phyloP scores from a whole-genome alignment of 2,888 invertebrate genomes.

The Drosophila histrio region DNA sequence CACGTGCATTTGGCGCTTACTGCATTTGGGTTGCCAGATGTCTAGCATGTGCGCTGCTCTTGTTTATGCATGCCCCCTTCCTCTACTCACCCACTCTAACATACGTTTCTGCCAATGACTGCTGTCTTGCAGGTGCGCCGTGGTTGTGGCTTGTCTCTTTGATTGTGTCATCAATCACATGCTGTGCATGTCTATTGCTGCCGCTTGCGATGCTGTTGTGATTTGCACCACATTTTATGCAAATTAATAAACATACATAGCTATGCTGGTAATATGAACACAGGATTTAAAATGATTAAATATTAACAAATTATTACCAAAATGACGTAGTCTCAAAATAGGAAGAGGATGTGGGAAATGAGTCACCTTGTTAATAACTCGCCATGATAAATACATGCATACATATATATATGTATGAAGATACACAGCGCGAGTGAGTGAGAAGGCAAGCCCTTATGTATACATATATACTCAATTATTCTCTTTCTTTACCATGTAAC shows the following conservation, averaged over 20 bases:
- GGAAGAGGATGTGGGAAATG: too few species aligned
- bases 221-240: constrained; percentile 62
- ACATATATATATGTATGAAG: neutral
- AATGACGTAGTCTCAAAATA: too few species aligned
- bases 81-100: too few species aligned
- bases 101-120: constrained; percentile 6
- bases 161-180: constrained; percentile 73
- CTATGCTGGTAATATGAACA: neutral
- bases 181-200: constrained; percentile 24
- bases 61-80: constrained; percentile 26
- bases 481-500: constrained; percentile 32
- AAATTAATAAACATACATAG: constrained; percentile 52
- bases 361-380: too few species aligned
- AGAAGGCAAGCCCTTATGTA: neutral
- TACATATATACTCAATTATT: neutral
- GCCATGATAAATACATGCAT: too few species aligned
- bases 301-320: too few species aligned
- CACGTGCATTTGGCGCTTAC: constrained; percentile 12
- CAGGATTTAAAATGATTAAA: too few species aligned
- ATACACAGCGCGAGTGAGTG: neutral
- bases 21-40: constrained; percentile 37
- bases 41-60: constrained; percentile 28
- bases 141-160: constrained; percentile 36
- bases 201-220: constrained; percentile 1
- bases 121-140: constrained; percentile 9